These are phyloP conservation scores for Drosophila mayaguana DNA, from an alignment of 2,888 invertebrate genomes.

Conservation along the genomic window DNA sequence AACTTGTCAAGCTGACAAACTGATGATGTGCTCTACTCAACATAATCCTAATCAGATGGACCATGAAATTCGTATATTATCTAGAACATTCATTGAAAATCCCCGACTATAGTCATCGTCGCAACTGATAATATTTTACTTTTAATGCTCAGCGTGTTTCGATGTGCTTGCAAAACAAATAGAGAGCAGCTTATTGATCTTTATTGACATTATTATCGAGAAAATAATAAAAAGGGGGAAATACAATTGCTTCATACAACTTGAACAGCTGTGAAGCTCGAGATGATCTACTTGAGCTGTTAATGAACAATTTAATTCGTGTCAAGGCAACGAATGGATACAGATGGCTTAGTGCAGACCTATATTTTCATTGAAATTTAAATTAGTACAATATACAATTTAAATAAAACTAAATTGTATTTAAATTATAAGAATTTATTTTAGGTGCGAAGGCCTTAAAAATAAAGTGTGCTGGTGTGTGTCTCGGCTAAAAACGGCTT, in stretches of 20 bases:
- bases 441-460: background rate
- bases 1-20: conserved; percentile 7
- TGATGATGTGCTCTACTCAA: background rate
- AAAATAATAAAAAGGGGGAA: conserved; percentile 9
- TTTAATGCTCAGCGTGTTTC: conserved; percentile 19
- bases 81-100: conserved; percentile 23
- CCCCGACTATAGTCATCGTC: conserved; percentile 37
- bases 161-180: conserved; percentile 9
- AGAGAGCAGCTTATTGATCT: conserved; percentile 14
- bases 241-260: conserved; percentile 8
- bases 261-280: conserved; percentile 38
- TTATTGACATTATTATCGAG: conserved; percentile 17
- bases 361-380: background rate
- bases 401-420: background rate
- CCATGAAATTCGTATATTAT: conserved; percentile 14
- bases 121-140: conserved; percentile 30
- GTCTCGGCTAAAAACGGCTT: conserved; percentile 22
- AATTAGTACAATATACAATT: background rate
- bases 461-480: background rate
- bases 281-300: conserved; percentile 13
- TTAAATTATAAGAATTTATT: background rate
- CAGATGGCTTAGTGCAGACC: too few relatives aligned
- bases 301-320: background rate
- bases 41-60: conserved; percentile 7
- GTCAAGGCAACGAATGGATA: conserved; percentile 9